Percentiles rank a stretch among this genome's conserved stretches.
phyloP scores from a whole-genome alignment of 2,113 vertebrate genomes.

The Bostrychus sinensis region DNA sequence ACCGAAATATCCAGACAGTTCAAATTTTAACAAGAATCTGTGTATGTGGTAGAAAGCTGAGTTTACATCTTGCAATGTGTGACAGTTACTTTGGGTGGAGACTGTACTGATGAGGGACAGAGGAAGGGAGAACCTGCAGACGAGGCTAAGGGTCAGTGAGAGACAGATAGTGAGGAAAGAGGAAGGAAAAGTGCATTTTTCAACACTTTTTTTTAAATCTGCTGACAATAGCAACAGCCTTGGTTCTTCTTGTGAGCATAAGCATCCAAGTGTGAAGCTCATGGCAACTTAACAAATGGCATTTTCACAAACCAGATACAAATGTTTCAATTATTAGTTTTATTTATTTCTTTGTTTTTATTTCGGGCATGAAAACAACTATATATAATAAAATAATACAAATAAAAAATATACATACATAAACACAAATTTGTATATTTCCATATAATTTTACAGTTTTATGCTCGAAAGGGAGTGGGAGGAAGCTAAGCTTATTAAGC shows the following conservation, averaged over 20 bases:
- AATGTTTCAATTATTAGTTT: too few species aligned
- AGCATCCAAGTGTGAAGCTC: background rate
- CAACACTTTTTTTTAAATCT: constrained; percentile 22
- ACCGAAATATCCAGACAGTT: background rate
- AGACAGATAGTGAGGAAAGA: constrained; percentile 47
- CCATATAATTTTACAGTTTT: too few species aligned
- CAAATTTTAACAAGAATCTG: background rate
- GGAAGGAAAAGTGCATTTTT: constrained; percentile 68
- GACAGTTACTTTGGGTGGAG: constrained; percentile 5
- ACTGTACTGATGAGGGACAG: constrained; percentile 29
- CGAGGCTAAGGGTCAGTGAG: constrained; percentile 28
- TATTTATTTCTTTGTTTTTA: too few species aligned
- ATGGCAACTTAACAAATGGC: background rate
- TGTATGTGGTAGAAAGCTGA: background rate
- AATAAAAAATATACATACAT: too few species aligned
- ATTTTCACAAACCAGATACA: too few species aligned
- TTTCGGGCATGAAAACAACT: too few species aligned
- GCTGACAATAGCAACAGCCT: constrained; percentile 32
- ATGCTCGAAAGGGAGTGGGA: too few species aligned
- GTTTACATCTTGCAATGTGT: background rate
- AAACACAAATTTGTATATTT: too few species aligned
- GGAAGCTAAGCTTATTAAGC: too few species aligned
- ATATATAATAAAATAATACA: too few species aligned
- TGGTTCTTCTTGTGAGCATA: background rate
- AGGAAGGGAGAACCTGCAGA: constrained; percentile 51